Percentiles rank a stretch among this genome's conserved stretches.
Evolutionary conservation across 2,888 invertebrate species (phyloP).

Genomic region (Nomada goodeniana): DNA sequence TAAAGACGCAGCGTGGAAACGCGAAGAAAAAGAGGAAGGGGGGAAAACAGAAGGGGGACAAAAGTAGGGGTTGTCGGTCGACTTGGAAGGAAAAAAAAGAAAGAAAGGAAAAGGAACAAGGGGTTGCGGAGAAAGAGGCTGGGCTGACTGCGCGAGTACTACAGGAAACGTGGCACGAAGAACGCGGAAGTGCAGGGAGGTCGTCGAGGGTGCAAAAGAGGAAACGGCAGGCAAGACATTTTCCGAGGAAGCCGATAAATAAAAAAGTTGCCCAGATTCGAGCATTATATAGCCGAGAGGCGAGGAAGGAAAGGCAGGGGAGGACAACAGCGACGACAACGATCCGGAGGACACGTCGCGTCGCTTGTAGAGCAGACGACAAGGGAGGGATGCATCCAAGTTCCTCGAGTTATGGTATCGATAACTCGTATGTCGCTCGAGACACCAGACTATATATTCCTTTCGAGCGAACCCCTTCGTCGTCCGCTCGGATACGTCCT

Average conservation of each 20-base stretch:
- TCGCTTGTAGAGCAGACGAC: slow-evolving; percentile 22
- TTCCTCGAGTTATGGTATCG: slow-evolving; percentile 77
- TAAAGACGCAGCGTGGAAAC: slow-evolving; percentile 4
- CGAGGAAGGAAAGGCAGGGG: slow-evolving; percentile 9
- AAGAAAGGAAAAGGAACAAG: slow-evolving; percentile 18
- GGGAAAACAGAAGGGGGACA: slow-evolving; percentile 17
- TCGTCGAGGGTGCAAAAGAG: slow-evolving; percentile 45
- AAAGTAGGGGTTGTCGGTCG: slow-evolving; percentile 7
- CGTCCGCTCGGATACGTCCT: slow-evolving; percentile 40
- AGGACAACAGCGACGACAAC: slow-evolving; percentile 50
- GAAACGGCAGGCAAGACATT: slow-evolving; percentile 57
- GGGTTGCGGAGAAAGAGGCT: not conserved
- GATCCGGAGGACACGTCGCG: slow-evolving; percentile 40
- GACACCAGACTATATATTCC: slow-evolving; percentile 58
- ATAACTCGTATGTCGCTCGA: slow-evolving; percentile 72
- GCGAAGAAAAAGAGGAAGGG: slow-evolving; percentile 23
- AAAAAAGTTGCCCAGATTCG: slow-evolving; percentile 70
- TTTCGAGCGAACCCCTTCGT: slow-evolving; percentile 49
- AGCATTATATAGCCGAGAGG: slow-evolving; percentile 56
- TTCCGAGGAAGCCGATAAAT: slow-evolving; percentile 70
- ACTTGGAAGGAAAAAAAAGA: not conserved
- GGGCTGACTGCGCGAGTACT: slow-evolving; percentile 12
- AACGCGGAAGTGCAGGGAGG: slow-evolving; percentile 52
- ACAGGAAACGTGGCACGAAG: slow-evolving; percentile 37
- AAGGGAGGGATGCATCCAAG: slow-evolving; percentile 52